Evolutionary conservation across 1,140 invertebrate genomes (phyloP).

Genomic region (Eueides isabella): DNA sequence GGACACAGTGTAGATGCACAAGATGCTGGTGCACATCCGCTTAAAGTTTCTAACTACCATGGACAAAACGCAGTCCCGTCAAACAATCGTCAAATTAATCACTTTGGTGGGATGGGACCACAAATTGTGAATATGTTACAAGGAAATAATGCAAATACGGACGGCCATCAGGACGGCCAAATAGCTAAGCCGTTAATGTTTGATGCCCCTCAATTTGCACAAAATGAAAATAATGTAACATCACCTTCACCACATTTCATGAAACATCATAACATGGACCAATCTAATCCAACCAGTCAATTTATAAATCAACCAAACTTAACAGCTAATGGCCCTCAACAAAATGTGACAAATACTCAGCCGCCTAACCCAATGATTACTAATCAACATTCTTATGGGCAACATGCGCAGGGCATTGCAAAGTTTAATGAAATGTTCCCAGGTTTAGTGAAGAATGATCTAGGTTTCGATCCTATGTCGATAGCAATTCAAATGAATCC

Average conservation of each 20-base stretch:
- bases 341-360: background rate
- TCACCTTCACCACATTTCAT: conserved; percentile 25
- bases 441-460: conserved; percentile 64
- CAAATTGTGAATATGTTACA: conserved; percentile 62
- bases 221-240: conserved; percentile 43
- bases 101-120: conserved; percentile 55
- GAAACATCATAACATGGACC: conserved; percentile 19
- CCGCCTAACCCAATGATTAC: background rate
- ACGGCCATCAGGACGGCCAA: conserved; percentile 14
- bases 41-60: conserved; percentile 21
- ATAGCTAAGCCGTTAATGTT: conserved; percentile 39
- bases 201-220: conserved; percentile 49
- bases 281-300: conserved; percentile 8
- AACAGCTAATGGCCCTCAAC: background rate
- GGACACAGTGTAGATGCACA: background rate
- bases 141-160: conserved; percentile 27
- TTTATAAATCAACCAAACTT: conserved; percentile 38
- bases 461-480: conserved; percentile 74
- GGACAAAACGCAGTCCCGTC: background rate
- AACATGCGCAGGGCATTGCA: conserved; percentile 59
- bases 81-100: conserved; percentile 17
- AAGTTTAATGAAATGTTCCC: conserved; percentile 77
- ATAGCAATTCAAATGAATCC: conserved; percentile 79
- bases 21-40: background rate
- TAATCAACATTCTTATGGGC: conserved; percentile 44